Conservation (phyloP, 2,888 invertebrate genomes). For the Cantharis nigra region DNA sequence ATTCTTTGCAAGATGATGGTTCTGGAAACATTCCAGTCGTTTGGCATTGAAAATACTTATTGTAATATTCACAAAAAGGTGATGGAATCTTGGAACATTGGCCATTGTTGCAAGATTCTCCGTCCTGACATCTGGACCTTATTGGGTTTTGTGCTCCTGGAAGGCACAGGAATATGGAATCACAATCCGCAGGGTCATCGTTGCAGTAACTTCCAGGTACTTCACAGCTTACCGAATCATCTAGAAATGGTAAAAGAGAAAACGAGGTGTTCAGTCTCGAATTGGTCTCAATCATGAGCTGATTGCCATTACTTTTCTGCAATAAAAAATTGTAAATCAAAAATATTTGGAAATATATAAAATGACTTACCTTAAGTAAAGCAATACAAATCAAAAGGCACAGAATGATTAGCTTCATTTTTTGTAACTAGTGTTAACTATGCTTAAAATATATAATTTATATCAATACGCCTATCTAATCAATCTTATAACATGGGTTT, state of each 20-base stretch:
- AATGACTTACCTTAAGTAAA: not conserved
- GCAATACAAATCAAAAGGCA: not conserved
- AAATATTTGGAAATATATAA: not conserved
- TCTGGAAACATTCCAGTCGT: constrained; percentile 18
- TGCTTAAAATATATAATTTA: not conserved
- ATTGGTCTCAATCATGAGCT: not conserved
- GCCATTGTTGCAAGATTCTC: not conserved
- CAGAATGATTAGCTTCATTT: not conserved
- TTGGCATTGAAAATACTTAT: not conserved
- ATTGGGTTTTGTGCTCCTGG: not conserved
- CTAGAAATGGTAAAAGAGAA: not conserved
- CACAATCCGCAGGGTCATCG: not conserved
- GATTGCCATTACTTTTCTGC: not conserved
- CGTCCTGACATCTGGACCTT: not conserved
- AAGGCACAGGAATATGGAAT: not conserved
- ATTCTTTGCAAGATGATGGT: constrained; percentile 9
- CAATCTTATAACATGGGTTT: not conserved
- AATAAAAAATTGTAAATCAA: not conserved
- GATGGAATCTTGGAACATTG: not conserved
- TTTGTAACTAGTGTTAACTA: not conserved
- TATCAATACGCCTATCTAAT: not conserved
- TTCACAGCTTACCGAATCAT: not conserved
- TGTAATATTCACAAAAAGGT: not conserved
- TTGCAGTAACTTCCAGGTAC: not conserved
- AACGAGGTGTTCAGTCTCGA: not conserved